These are phyloP conservation scores for Mirounga angustirostris DNA, from an alignment of 2,113 vertebrate species.

Conservation along the genomic window DNA sequence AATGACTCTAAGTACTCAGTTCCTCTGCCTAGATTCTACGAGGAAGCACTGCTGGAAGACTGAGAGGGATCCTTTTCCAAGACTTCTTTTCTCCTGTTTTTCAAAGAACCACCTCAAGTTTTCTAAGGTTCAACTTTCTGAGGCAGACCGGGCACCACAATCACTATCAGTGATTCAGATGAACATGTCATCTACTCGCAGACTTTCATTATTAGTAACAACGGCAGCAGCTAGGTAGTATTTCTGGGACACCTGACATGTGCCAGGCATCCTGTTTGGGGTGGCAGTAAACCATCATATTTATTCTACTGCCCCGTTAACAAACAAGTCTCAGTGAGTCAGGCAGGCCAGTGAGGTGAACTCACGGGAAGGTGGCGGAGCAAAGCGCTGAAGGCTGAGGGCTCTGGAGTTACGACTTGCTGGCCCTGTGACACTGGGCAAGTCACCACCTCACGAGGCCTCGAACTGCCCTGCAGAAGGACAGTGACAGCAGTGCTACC, in stretches of 20 bases:
- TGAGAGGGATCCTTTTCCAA: neutral
- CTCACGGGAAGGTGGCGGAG: neutral
- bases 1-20: neutral
- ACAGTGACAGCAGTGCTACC: neutral
- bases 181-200: neutral
- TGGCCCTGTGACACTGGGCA: neutral
- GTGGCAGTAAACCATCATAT: neutral
- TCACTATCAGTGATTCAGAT: neutral
- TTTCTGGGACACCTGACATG: neutral
- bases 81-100: neutral
- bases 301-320: neutral
- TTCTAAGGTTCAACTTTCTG: constrained; percentile 26
- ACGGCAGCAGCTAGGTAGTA: neutral
- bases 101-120: constrained; percentile 9
- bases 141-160: neutral
- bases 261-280: neutral
- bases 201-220: neutral
- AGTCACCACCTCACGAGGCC: neutral
- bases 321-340: neutral
- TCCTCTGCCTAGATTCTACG: neutral
- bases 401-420: neutral
- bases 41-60: neutral
- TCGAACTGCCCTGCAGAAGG: neutral
- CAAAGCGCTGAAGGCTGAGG: neutral
- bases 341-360: neutral